phyloP scores from a whole-genome alignment of 92 coral and sea anemone species.

The Isaurus tuberculatus region DNA sequence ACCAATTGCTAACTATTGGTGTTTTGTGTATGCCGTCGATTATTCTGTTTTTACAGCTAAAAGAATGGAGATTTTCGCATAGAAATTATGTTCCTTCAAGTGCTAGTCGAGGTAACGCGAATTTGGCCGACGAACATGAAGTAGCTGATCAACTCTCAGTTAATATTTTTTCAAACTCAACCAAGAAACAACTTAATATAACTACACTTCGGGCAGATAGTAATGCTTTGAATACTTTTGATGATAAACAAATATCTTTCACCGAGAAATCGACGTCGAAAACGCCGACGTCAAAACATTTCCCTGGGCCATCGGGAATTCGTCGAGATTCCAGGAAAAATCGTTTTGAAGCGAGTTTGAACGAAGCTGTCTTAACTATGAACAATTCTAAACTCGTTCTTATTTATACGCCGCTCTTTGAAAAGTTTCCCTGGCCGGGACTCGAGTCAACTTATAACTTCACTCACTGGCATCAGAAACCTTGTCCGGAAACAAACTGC shows the following conservation, averaged over 20 bases:
- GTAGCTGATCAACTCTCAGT: not conserved
- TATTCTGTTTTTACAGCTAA: not conserved
- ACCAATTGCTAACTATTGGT: not conserved
- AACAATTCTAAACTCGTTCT: conserved; percentile 65
- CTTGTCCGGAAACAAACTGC: conserved; percentile 73
- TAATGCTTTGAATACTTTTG: not conserved
- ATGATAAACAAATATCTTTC: not conserved
- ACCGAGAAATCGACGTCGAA: not conserved
- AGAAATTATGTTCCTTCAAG: not conserved
- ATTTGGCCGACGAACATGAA: not conserved
- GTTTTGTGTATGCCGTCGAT: conserved; percentile 5
- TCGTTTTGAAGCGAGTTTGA: not conserved
- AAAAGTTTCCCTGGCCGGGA: conserved; percentile 81
- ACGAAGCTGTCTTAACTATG: not conserved
- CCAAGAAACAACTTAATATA: no score
- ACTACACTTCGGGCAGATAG: not conserved
- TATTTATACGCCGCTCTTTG: conserved; percentile 84
- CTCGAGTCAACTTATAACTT: conserved; percentile 68
- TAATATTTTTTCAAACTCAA: not conserved
- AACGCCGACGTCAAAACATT: not conserved
- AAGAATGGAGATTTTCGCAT: conserved; percentile 1
- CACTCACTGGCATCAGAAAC: conserved; percentile 68
- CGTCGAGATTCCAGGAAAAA: not conserved
- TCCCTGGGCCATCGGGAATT: not conserved
- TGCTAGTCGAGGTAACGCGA: not conserved